Evolutionary conservation across 2,888 invertebrate genomes (phyloP).

Genomic region (Galeruca laticollis): DNA sequence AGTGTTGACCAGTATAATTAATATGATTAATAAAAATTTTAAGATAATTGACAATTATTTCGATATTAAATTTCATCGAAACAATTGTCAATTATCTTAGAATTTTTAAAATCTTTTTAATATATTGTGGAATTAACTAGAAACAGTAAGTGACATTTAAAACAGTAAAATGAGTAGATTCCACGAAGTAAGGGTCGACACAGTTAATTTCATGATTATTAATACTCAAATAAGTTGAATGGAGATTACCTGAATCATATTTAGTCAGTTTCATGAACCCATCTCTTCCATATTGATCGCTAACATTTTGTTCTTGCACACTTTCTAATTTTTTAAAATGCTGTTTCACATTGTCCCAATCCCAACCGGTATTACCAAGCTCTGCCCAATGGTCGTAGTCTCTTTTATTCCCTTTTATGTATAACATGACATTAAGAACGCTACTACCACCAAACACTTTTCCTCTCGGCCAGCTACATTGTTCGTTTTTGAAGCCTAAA

Average conservation of each 20-base stretch:
- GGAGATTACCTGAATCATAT: constrained; percentile 58
- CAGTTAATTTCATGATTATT: neutral
- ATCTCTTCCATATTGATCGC: constrained; percentile 62
- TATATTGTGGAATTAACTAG: no score
- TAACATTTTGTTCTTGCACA: constrained; percentile 54
- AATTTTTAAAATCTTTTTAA: no score
- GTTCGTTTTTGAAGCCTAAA: constrained; percentile 58
- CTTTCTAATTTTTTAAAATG: constrained; percentile 66
- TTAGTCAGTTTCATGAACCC: constrained; percentile 68
- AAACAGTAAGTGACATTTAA: no score
- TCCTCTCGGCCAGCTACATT: constrained; percentile 71
- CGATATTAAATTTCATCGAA: no score
- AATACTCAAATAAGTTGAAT: neutral
- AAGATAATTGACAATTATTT: no score
- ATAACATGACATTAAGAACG: constrained; percentile 76
- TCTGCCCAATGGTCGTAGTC: constrained; percentile 77
- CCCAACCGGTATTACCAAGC: constrained; percentile 74
- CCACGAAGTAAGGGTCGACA: no score
- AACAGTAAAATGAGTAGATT: no score
- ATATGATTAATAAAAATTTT: no score
- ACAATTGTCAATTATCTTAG: no score
- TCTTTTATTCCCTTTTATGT: constrained; percentile 72
- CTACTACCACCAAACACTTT: constrained; percentile 77
- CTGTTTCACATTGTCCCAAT: constrained; percentile 66
- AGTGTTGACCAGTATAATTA: no score